A percentile compares a stretch with the other conserved stretches of the same genome.
Conservation (phyloP, 2,888 invertebrate species). For the Brachypalpus laphriformis region DNA sequence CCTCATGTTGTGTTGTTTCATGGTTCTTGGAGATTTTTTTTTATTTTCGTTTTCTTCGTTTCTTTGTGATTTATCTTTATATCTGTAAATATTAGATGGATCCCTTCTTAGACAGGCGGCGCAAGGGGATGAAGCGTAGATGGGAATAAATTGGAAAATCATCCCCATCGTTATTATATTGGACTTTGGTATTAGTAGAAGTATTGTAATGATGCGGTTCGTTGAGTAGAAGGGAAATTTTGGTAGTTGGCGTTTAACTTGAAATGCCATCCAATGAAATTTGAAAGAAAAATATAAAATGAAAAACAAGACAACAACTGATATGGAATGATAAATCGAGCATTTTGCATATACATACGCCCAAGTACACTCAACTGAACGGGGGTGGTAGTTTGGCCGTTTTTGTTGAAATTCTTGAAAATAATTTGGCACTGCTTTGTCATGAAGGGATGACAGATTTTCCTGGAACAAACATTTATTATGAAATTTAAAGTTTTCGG, state of each 20-base stretch:
- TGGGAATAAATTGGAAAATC: constrained; percentile 49
- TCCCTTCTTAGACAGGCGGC: constrained; percentile 25
- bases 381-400: not conserved
- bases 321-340: not conserved
- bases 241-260: constrained; percentile 13
- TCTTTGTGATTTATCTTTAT: constrained; percentile 67
- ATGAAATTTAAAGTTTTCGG: too few relatives aligned
- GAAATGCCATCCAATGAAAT: constrained; percentile 1
- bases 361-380: not conserved
- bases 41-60: constrained; percentile 1
- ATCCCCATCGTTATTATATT: constrained; percentile 46
- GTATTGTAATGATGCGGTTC: constrained; percentile 53
- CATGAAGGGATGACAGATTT: not conserved
- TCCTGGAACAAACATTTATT: not conserved
- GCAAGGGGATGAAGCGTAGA: constrained; percentile 11
- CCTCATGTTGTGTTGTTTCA: constrained; percentile 55
- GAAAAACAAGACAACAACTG: not conserved
- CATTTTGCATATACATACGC: constrained; percentile 5
- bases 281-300: not conserved
- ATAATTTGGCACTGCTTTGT: constrained; percentile 11
- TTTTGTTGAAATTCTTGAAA: not conserved
- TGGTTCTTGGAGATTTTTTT: constrained; percentile 37
- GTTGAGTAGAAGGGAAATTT: constrained; percentile 15
- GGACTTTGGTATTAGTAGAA: constrained; percentile 38
- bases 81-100: constrained; percentile 70